phyloP scores from a whole-genome alignment of 1,140 invertebrate genomes.

The Hyles euphorbiae region DNA sequence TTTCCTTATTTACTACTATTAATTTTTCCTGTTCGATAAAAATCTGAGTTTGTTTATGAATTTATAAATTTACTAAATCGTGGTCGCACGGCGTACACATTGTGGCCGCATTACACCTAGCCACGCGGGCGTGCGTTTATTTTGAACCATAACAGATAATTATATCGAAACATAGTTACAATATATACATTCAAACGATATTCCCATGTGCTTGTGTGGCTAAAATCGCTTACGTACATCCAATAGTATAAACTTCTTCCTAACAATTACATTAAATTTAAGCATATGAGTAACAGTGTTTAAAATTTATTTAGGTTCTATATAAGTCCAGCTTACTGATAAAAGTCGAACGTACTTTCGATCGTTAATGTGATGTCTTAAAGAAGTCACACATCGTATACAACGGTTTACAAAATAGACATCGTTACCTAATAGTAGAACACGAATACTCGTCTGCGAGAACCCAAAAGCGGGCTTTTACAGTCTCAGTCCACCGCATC shows the following conservation, averaged over 20 bases:
- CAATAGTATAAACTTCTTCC: slow-evolving; percentile 64
- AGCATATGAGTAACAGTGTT: slow-evolving; percentile 72
- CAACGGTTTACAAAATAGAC: slow-evolving; percentile 71
- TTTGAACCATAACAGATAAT: neutral
- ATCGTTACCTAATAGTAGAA: slow-evolving; percentile 63
- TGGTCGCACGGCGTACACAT: slow-evolving; percentile 7
- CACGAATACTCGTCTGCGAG: slow-evolving; percentile 35
- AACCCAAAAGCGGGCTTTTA: slow-evolving; percentile 1
- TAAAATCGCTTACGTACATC: slow-evolving; percentile 61
- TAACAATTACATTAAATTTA: slow-evolving; percentile 65
- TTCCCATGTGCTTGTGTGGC: slow-evolving; percentile 49
- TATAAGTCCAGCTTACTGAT: slow-evolving; percentile 58
- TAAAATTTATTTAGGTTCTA: slow-evolving; percentile 67
- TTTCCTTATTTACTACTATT: slow-evolving; percentile 27
- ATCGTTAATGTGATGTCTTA: slow-evolving; percentile 56
- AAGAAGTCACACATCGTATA: slow-evolving; percentile 71
- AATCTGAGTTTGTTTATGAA: slow-evolving; percentile 23
- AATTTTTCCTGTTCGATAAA: slow-evolving; percentile 27
- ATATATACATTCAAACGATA: slow-evolving; percentile 57
- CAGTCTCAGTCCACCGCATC: slow-evolving; percentile 7
- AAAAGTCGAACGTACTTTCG: slow-evolving; percentile 50
- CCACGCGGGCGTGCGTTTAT: neutral
- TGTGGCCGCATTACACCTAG: slow-evolving; percentile 12
- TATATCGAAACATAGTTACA: slow-evolving; percentile 52
- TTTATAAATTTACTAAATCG: slow-evolving; percentile 36